Conservation (phyloP, 2,888 invertebrate species). For the Eristalinus sepulchralis region DNA sequence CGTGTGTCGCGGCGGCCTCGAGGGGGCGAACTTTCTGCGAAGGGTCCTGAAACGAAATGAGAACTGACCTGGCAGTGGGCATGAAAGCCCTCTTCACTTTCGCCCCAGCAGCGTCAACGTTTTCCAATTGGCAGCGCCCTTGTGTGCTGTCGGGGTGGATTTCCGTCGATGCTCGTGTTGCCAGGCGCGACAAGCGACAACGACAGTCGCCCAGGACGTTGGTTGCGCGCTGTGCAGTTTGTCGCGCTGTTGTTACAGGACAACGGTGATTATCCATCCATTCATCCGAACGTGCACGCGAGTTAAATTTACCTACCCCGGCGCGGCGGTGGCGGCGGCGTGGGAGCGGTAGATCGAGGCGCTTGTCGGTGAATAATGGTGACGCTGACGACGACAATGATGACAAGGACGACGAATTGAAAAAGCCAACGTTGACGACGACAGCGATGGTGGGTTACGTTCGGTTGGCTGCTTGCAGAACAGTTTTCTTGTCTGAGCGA, state of each 20-base stretch:
- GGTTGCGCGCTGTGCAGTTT: constrained; percentile 5
- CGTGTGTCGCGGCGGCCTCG: background rate
- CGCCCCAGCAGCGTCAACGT: constrained; percentile 16
- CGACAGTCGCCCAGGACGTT: background rate
- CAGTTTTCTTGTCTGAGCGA: background rate
- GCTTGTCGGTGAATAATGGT: background rate
- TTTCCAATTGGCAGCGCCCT: constrained; percentile 16
- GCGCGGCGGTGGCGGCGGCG: background rate
- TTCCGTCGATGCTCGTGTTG: constrained; percentile 6
- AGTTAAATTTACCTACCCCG: constrained; percentile 32
- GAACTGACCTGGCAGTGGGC: background rate
- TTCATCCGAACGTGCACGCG: constrained; percentile 36
- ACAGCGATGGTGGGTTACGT: background rate
- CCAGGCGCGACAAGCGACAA: background rate
- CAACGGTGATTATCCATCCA: constrained; percentile 36
- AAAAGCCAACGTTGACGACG: constrained; percentile 1
- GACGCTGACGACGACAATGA: constrained; percentile 3
- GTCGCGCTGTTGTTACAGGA: constrained; percentile 24
- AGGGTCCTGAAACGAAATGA: constrained; percentile 3
- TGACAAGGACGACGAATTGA: background rate
- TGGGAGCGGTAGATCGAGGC: too few relatives aligned
- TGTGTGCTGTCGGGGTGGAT: background rate
- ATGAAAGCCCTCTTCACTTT: background rate
- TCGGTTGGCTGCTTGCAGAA: constrained; percentile 7
- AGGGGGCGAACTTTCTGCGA: constrained; percentile 7